Evolutionary conservation across 2,113 vertebrate genomes (phyloP).

Genomic region (Galemys pyrenaicus): DNA sequence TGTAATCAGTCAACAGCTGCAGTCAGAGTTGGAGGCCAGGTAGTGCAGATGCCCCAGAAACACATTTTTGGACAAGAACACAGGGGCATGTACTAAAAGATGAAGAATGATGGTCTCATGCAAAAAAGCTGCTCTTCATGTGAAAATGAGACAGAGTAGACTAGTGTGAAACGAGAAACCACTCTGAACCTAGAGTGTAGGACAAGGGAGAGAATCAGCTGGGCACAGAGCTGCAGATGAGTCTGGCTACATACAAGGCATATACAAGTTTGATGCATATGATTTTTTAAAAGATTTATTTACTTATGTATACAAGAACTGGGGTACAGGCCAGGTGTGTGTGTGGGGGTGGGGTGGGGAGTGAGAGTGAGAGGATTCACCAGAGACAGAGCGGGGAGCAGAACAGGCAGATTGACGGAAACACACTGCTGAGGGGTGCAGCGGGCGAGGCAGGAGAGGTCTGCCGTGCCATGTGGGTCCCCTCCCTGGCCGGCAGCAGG

Average conservation of each 20-base stretch:
- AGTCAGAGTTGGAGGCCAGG: background rate
- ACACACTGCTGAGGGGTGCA: no score
- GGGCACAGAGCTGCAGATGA: background rate
- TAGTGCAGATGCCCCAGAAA: background rate
- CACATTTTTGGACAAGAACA: constrained; percentile 10
- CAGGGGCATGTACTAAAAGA: background rate
- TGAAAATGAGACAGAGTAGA: background rate
- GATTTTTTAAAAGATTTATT: no score
- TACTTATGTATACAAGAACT: no score
- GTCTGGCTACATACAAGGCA: background rate
- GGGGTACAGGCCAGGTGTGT: no score
- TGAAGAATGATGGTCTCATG: background rate
- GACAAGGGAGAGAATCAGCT: background rate
- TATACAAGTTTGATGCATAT: background rate
- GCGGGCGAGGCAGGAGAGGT: no score
- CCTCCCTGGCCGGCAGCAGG: no score
- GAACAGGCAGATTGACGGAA: no score
- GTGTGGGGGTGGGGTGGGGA: no score
- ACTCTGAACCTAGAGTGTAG: background rate
- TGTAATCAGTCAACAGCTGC: background rate
- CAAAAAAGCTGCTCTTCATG: rapidly evolving
- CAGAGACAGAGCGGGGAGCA: no score
- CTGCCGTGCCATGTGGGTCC: no score
- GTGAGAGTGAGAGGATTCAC: no score
- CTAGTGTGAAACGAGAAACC: background rate